Percentiles rank a stretch among this genome's conserved stretches.
Conservation (phyloP, 1,140 invertebrate species). For the Semibalanus balanoides region DNA sequence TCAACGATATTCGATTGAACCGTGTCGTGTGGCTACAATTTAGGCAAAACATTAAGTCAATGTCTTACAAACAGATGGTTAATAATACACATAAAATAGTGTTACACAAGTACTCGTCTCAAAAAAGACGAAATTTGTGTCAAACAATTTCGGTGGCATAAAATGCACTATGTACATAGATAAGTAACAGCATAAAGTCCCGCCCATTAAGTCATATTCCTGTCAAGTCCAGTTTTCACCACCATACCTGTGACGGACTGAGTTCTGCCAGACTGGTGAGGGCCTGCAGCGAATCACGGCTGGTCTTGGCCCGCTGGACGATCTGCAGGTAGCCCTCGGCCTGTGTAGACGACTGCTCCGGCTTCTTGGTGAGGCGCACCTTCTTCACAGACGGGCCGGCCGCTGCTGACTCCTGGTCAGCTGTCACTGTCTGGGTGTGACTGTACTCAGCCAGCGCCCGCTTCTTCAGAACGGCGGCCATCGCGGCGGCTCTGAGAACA, state of each 20-base stretch:
- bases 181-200: too few relatives aligned
- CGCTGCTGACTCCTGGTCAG: neutral
- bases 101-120: too few relatives aligned
- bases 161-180: too few relatives aligned
- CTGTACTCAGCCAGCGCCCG: constrained; percentile 2
- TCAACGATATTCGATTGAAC: too few relatives aligned
- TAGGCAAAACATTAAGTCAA: too few relatives aligned
- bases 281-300: constrained; percentile 1
- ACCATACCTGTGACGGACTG: neutral
- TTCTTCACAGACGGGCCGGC: neutral
- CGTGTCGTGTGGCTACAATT: too few relatives aligned
- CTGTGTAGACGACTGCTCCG: neutral
- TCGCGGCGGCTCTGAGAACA: neutral
- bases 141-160: too few relatives aligned
- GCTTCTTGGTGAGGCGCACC: neutral
- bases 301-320: neutral
- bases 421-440: neutral
- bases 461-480: constrained; percentile 1
- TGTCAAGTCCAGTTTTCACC: too few relatives aligned
- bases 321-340: neutral
- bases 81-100: too few relatives aligned
- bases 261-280: neutral
- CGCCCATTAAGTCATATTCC: too few relatives aligned
- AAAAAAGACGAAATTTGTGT: too few relatives aligned
- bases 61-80: too few relatives aligned